phyloP scores from a whole-genome alignment of 2,888 invertebrate species.

The Adelognathus sp. region DNA sequence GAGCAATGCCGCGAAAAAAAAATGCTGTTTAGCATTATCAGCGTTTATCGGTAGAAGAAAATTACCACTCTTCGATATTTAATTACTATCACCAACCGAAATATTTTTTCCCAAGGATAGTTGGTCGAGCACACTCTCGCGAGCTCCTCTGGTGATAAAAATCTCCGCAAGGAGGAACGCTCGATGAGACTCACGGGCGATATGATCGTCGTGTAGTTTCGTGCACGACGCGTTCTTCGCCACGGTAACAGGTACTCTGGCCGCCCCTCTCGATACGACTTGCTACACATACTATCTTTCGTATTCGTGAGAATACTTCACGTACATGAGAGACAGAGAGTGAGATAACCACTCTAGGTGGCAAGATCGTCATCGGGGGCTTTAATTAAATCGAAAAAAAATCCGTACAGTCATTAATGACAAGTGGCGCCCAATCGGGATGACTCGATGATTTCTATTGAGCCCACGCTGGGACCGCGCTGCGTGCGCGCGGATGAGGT shows the following conservation, averaged over 20 bases:
- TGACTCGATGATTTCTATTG: constrained; percentile 79
- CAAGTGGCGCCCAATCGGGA: constrained; percentile 81
- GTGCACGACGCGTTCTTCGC: constrained; percentile 29
- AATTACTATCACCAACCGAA: background rate
- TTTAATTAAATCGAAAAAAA: constrained; percentile 79
- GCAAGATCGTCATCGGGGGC: constrained; percentile 78
- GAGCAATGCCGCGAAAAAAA: background rate
- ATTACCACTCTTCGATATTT: background rate
- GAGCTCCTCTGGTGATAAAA: constrained; percentile 15
- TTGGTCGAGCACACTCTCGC: background rate
- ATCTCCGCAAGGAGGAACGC: constrained; percentile 29
- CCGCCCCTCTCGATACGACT: background rate
- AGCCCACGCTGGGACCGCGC: constrained; percentile 66
- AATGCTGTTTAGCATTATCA: background rate
- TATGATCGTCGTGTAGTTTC: constrained; percentile 36
- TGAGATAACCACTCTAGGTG: constrained; percentile 64
- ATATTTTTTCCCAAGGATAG: background rate
- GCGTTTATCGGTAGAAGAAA: background rate
- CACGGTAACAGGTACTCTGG: constrained; percentile 6
- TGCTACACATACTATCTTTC: background rate
- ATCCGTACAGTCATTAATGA: constrained; percentile 80
- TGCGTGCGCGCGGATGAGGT: constrained; percentile 44
- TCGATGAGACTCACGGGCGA: constrained; percentile 41
- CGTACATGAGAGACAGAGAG: background rate
- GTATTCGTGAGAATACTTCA: constrained; percentile 8